These are phyloP conservation scores for Lacerta agilis DNA, from an alignment of 2,797 vertebrate genomes.

Conservation along the genomic window DNA sequence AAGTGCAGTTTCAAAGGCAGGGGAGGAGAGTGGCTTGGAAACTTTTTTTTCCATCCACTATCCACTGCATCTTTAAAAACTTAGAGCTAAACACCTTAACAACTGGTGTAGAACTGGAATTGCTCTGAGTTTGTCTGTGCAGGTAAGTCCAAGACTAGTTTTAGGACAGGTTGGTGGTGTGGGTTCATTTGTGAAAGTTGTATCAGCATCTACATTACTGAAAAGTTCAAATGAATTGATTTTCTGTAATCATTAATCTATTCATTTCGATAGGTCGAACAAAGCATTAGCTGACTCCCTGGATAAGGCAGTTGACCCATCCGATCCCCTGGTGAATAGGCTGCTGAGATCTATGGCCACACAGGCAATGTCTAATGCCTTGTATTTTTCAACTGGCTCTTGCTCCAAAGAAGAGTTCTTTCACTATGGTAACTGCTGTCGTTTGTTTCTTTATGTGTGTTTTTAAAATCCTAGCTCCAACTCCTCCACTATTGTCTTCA, in stretches of 20 bases:
- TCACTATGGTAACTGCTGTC: slow-evolving; percentile 86
- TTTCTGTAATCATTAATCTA: neutral
- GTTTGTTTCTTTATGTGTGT: neutral
- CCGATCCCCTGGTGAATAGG: slow-evolving; percentile 89
- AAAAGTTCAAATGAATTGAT: neutral
- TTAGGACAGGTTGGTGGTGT: too few species aligned
- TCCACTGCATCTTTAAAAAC: neutral
- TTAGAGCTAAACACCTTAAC: neutral
- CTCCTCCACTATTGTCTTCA: rapidly evolving
- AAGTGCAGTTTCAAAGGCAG: neutral
- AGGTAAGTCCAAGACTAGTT: neutral
- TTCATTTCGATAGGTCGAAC: slow-evolving; percentile 84
- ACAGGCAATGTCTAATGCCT: slow-evolving; percentile 92
- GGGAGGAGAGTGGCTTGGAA: neutral
- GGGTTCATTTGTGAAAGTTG: neutral
- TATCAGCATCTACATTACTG: too few species aligned
- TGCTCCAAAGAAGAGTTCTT: slow-evolving; percentile 84
- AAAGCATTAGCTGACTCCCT: slow-evolving; percentile 92
- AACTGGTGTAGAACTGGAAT: neutral
- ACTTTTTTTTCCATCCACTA: neutral
- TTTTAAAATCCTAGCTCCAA: too few species aligned
- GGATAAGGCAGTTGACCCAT: slow-evolving; percentile 86
- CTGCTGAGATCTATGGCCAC: slow-evolving; percentile 93
- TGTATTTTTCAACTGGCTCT: slow-evolving; percentile 92
- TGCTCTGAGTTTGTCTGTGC: too few species aligned